These are phyloP conservation scores for Elephas maximus DNA, from an alignment of 2,113 vertebrate genomes.

Conservation along the genomic window DNA sequence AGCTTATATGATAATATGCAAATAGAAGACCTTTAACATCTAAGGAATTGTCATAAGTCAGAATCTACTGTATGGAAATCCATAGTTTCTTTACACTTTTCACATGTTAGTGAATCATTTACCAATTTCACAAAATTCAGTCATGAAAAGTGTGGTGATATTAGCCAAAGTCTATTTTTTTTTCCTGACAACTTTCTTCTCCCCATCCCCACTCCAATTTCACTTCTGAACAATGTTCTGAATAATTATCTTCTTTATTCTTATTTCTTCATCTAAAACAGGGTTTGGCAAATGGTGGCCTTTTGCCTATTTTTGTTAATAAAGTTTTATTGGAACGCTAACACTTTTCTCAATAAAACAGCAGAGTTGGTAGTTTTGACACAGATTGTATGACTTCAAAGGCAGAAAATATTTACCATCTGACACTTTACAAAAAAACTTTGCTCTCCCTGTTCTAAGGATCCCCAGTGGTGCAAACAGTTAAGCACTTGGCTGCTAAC, in stretches of 20 bases:
- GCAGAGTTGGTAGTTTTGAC: not conserved
- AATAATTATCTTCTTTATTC: not conserved
- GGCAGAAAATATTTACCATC: not conserved
- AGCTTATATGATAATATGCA: not conserved
- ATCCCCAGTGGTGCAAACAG: too few species aligned
- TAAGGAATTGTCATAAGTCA: too few species aligned
- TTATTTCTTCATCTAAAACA: not conserved
- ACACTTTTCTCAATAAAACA: not conserved
- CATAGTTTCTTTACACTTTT: not conserved
- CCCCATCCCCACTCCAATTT: not conserved
- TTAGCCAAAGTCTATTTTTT: not conserved
- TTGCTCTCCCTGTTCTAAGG: too few species aligned
- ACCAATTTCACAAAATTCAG: not conserved
- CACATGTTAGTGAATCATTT: not conserved
- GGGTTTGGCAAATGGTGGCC: not conserved
- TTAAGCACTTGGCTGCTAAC: too few species aligned
- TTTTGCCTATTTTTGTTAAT: not conserved
- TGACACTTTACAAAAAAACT: not conserved
- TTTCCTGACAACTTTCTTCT: not conserved
- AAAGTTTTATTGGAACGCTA: too few species aligned
- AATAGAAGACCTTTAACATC: not conserved
- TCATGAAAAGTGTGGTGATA: not conserved
- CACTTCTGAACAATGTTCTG: not conserved
- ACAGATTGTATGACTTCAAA: not conserved
- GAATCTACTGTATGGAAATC: not conserved